Base-by-base conservation (phyloP, 1,140 invertebrate genomes). In the Drosophila grimshawi region DNA sequence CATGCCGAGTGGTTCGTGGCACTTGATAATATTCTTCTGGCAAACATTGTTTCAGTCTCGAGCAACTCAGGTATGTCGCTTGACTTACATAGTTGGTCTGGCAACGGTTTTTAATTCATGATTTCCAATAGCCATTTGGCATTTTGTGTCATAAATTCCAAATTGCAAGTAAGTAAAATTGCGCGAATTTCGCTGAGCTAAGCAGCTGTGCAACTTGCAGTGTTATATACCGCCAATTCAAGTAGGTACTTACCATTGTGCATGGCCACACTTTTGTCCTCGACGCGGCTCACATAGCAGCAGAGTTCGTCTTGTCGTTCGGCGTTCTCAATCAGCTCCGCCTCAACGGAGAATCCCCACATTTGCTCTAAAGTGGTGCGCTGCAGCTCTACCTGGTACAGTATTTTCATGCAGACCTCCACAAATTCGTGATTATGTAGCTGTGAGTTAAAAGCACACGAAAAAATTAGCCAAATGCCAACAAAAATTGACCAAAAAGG, bases 321-420 rank as follows among this genome's bases (percentile, higher is more conserved):
- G 10, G 97, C 96, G 93, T 99, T 98, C 93, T 99, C 98, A 64
- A 98, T 98, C 52, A 99, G 94, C 93, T 99, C 98, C 3, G 98
- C 98, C 93, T 99, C 98, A 30, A 99, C 98, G 64, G 97, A 98
- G 93, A 99, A 98, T 67, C 98, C 98, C 97, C 98, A 99, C 97
- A 98, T 98, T 92, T 98, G 97, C 81, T 98, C 97, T 75, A 98
- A 94, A 8, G 96, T 97, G 60, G 95, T 96, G 63, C 97, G 94
- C 67, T 97, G 96, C 81, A 99, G 94, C 93, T 99, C 98, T 67
- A 99, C 97, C 95, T 99, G 98, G 93, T 99, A 99, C 65, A 99
- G 94, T 85, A 98, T 97, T 94, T 99, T 99, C 76, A 97, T 97
- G 93, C 98, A 98, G 10, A 99, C 97, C 94, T 99, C 98, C 27